Conservation (phyloP, 2,113 vertebrate species). For the Toxostoma redivivum region DNA sequence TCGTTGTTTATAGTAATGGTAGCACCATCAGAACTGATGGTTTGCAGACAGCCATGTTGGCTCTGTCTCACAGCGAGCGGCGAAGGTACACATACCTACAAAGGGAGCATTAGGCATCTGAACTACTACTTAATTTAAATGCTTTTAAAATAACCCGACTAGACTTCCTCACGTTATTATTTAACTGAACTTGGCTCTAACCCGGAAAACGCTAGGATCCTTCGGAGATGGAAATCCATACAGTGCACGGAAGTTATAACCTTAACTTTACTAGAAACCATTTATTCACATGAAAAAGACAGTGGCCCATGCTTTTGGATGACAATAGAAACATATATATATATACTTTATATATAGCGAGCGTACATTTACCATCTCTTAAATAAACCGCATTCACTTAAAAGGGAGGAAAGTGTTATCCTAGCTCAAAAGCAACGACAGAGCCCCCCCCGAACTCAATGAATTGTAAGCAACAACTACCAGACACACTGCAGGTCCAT, state of each 20-base stretch:
- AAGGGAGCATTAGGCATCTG: background rate
- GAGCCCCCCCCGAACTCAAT: slow-evolving; percentile 46
- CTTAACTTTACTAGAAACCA: slow-evolving; percentile 77
- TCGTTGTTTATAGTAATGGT: background rate
- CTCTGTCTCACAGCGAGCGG: background rate
- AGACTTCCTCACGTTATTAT: background rate
- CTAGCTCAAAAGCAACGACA: slow-evolving; percentile 59
- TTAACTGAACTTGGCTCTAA: background rate
- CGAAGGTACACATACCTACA: background rate
- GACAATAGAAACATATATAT: slow-evolving; percentile 63
- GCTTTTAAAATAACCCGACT: background rate
- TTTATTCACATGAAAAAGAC: slow-evolving; percentile 79
- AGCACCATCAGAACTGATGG: background rate
- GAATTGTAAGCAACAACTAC: slow-evolving; percentile 65
- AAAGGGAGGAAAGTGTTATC: slow-evolving; percentile 25
- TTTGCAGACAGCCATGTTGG: slow-evolving; percentile 26
- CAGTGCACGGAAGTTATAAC: slow-evolving; percentile 69
- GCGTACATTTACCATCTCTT: slow-evolving; percentile 74
- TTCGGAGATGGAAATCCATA: slow-evolving; percentile 64
- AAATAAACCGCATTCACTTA: slow-evolving; percentile 71
- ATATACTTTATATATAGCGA: slow-evolving; percentile 49
- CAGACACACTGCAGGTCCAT: slow-evolving; percentile 65
- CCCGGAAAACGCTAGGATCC: background rate
- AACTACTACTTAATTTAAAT: background rate
- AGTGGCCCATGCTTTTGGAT: slow-evolving; percentile 66